Base-by-base conservation (phyloP, 2,888 invertebrate species). In the Noctua comes region DNA sequence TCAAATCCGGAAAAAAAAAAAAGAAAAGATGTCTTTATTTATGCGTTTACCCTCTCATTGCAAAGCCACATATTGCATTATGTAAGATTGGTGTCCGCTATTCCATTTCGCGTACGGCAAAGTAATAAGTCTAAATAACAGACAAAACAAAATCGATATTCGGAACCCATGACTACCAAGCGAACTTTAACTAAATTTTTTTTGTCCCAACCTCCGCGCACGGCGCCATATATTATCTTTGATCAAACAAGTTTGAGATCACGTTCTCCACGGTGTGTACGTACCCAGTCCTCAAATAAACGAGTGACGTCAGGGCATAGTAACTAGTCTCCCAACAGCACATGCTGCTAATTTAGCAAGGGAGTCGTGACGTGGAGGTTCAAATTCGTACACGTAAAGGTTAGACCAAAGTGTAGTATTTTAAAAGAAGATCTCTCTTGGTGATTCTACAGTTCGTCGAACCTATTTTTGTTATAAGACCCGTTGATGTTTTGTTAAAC, bases 261-360 rank as follows among this genome's bases (percentile, higher is more conserved):
- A 83, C 73, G 79, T 57, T 82, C 66, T 54, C 31, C 27, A 16
- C 57, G 66, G 54, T 24, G 69, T 54, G 31, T 21, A 74, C 68
- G 78, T 51, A 79, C 27, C 36, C 57, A 51, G 21, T 54, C 27
- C 70, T 79, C 43, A 79, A 86, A 85, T 79, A 84, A 65, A 65
- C 71, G 57, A 8, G 27, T 87, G 84, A 87, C 84, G 84, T 87
- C 79, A 86, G 21, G 16, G 7, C n/a, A 48, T 54, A 46, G 78
- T 66, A 78, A 86, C 87, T 62, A 54, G 24, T 57, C 64, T 73
- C 13, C 2, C 73, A 76, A 59, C 73, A 69, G 62, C 59, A 24
- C 31, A 68, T 18, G 73, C 68, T 16, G 83, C 70, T 87, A 84
- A 79, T 74, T 76, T 69, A 27, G 69, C 59, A 24, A 64, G 46